Evolutionary conservation across 1,140 invertebrate species (phyloP).

Genomic region (Pseudomyrmex gracilis): DNA sequence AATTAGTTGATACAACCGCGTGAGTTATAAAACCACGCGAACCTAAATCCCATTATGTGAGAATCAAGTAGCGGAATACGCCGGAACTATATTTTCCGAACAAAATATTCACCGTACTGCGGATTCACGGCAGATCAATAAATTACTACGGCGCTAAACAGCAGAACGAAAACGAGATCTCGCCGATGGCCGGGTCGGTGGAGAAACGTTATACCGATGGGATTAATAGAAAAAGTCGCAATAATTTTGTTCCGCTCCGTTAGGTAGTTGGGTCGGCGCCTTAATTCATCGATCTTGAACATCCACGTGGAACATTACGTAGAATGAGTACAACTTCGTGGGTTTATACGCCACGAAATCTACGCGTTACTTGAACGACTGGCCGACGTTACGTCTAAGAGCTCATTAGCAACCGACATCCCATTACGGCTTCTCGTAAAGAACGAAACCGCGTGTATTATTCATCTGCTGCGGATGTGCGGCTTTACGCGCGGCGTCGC

Average conservation of each 20-base stretch:
- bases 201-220: background rate
- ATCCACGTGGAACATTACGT: constrained; percentile 2
- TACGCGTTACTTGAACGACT: constrained; percentile 65
- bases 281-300: constrained; percentile 60
- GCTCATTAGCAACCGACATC: constrained; percentile 82
- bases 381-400: constrained; percentile 72
- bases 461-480: constrained; percentile 63
- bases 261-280: constrained; percentile 64
- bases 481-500: constrained; percentile 40
- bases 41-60: too few species aligned
- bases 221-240: constrained; percentile 64
- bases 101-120: background rate
- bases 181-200: background rate
- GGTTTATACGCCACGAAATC: background rate
- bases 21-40: too few species aligned
- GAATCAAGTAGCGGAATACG: background rate
- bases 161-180: background rate
- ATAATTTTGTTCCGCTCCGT: constrained; percentile 62
- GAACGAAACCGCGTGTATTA: constrained; percentile 78
- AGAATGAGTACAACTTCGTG: background rate
- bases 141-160: constrained; percentile 18
- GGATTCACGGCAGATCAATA: constrained; percentile 25
- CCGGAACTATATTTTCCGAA: background rate
- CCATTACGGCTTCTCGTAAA: constrained; percentile 81
- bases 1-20: too few species aligned